Evolutionary conservation across 2,113 vertebrate genomes (phyloP).

Genomic region (Triplophysa dalaica): DNA sequence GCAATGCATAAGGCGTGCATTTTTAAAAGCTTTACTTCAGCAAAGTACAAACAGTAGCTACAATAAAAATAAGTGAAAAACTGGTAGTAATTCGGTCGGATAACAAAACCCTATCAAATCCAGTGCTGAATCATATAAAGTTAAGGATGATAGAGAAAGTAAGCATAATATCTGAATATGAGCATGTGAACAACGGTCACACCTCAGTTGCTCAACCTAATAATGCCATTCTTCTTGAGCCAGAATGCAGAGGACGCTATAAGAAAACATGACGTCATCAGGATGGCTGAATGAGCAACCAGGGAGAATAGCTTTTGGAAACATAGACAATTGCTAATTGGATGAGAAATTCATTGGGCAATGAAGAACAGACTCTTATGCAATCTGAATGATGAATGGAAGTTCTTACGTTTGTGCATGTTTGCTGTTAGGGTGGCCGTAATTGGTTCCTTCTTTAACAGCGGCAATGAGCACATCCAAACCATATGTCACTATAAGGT

Average conservation of each 20-base stretch:
- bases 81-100: too few species aligned
- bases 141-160: neutral
- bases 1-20: too few species aligned
- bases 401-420: constrained; percentile 53
- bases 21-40: too few species aligned
- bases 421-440: constrained; percentile 55
- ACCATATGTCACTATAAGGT: constrained; percentile 3
- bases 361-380: constrained; percentile 64
- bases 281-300: constrained; percentile 68
- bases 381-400: constrained; percentile 68
- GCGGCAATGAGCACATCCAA: constrained; percentile 51
- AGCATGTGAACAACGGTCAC: constrained; percentile 57
- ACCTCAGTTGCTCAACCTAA: constrained; percentile 72
- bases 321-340: constrained; percentile 72
- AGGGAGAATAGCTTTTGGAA: constrained; percentile 70
- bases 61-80: too few species aligned
- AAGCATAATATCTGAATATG: neutral
- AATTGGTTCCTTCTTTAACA: constrained; percentile 22
- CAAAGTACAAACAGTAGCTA: too few species aligned
- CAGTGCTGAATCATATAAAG: neutral
- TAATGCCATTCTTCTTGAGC: constrained; percentile 73
- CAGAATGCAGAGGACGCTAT: constrained; percentile 70
- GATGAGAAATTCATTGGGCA: constrained; percentile 71
- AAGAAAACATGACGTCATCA: constrained; percentile 71
- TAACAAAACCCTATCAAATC: neutral